Base-by-base conservation (phyloP, 1,140 invertebrate genomes). In the Lepidurus packardi region DNA sequence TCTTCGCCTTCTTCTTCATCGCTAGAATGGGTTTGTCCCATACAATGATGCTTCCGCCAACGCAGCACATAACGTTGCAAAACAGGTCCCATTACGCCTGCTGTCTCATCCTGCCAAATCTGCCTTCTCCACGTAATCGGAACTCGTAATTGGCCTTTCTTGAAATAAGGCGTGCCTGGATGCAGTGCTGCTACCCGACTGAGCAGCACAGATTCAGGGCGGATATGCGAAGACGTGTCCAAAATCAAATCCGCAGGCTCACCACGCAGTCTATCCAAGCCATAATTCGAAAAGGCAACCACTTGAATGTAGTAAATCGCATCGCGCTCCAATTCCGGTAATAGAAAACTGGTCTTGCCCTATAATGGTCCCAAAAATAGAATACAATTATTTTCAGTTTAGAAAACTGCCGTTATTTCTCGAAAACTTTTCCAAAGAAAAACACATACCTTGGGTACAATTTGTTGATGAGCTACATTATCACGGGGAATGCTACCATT, bases 251-350 rank as follows among this genome's bases (percentile, higher is more conserved):
- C 89, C 0, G 88, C 88, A 81, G 91, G 91, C 74, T 90, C 88
- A 47, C 90, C 90, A 73, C 89, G 88, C 16, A 91, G 83, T 78
- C 89, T 88, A n/a, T 89, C 86, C 21, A 86, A 85, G 2, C 90
- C 90, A 81, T 87, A 91, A 78, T 90, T 85, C 41, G 89, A 88
- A 41, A 91, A 86, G 7, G 90, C 90, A 83, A 91, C 90, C 2
- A 92, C 89, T 88, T 92, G 91, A 21, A 92, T 85, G 81, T 91
- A 91, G 82, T 91, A 92, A 82, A 89, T 87, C 1, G 89, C 90
- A 81, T 89, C 88, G 6, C 88, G 87, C 81, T 89, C 85, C 73
- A 91, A 83, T 80, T 90, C 87, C 80, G 86, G 88, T 80, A 92
- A 85, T 80, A 89, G 86, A 53, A 88, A 87, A 74, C 83, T 86